Conservation (phyloP, 2,888 invertebrate genomes). For the Caradrina kadenii region DNA sequence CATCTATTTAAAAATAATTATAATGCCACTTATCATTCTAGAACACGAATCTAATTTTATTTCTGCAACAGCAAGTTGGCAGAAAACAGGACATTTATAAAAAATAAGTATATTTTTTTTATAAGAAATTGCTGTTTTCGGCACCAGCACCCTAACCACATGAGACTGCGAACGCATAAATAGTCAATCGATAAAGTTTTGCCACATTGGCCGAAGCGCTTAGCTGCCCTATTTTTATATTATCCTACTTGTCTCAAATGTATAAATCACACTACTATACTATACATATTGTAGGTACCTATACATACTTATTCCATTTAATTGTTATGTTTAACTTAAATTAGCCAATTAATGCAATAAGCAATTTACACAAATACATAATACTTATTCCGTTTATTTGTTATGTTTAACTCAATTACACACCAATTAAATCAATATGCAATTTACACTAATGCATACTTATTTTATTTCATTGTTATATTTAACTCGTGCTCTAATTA, state of each 20-base stretch:
- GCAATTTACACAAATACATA: not conserved
- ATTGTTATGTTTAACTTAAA: constrained; percentile 9
- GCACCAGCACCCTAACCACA: not conserved
- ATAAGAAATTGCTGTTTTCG: not conserved
- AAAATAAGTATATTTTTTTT: no score
- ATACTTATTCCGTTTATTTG: no score
- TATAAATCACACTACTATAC: constrained; percentile 2
- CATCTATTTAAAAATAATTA: not conserved
- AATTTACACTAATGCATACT: no score
- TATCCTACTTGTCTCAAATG: not conserved
- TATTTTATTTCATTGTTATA: no score
- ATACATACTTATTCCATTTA: constrained; percentile 2
- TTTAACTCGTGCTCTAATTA: constrained; percentile 12
- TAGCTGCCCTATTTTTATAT: constrained; percentile 7
- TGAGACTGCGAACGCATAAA: constrained; percentile 4
- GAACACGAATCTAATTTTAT: not conserved
- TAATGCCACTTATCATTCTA: not conserved
- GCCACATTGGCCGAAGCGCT: not conserved
- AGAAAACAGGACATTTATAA: not conserved
- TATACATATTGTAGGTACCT: not conserved
- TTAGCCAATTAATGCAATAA: constrained; percentile 26
- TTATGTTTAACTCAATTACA: no score
- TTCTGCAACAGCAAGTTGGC: not conserved
- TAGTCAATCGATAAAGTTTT: not conserved
- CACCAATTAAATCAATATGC: not conserved